phyloP scores from a whole-genome alignment of 2,797 vertebrate species.

The Hozukius guyotensis region DNA sequence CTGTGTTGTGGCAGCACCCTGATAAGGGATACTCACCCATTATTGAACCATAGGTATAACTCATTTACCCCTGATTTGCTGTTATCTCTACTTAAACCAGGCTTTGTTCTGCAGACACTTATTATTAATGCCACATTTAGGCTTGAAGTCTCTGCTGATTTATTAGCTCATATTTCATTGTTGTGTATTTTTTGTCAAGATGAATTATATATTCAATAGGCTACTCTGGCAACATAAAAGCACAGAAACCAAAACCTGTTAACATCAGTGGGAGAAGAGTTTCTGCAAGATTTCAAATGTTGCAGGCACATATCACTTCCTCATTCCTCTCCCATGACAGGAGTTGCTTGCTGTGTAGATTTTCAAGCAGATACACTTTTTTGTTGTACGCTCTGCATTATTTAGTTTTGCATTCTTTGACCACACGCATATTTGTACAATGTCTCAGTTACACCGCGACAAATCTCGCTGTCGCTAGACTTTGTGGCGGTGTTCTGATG shows the following conservation, averaged over 20 bases:
- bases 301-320: slow-evolving; percentile 23
- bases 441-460: slow-evolving; percentile 17
- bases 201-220: not conserved
- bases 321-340: slow-evolving; percentile 46
- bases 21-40: slow-evolving; percentile 71
- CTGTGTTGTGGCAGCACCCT: slow-evolving; percentile 58
- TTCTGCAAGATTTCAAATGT: slow-evolving; percentile 9
- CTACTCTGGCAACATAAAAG: not conserved
- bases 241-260: not conserved
- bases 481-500: not conserved
- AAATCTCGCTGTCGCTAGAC: slow-evolving; percentile 19
- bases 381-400: slow-evolving; percentile 1
- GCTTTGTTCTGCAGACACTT: slow-evolving; percentile 28
- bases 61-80: slow-evolving; percentile 41
- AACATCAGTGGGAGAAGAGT: not conserved
- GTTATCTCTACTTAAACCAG: slow-evolving; percentile 29
- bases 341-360: slow-evolving; percentile 28
- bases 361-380: slow-evolving; percentile 23
- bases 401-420: slow-evolving; percentile 31
- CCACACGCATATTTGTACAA: slow-evolving; percentile 3
- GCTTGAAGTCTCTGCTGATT: not conserved
- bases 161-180: slow-evolving; percentile 8
- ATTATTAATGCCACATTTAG: slow-evolving; percentile 18
- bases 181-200: slow-evolving; percentile 6
- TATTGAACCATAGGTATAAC: slow-evolving; percentile 47